Conservation (phyloP, 2,888 invertebrate genomes). For the Orthosia gracilis region DNA sequence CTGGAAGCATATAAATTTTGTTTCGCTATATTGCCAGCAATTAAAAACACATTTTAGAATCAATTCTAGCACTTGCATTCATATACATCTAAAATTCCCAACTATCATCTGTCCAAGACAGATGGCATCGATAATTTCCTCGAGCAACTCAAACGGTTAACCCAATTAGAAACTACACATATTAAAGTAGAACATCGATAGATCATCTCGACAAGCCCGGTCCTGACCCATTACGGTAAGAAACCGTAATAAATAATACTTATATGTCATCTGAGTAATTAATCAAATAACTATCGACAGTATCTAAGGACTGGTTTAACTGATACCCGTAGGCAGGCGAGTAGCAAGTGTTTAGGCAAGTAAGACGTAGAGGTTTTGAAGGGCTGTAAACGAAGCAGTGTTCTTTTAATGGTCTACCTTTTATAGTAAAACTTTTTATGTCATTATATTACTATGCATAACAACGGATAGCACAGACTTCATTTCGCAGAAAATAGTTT, state of each 20-base stretch:
- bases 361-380: background rate
- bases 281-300: conserved; percentile 58
- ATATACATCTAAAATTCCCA: background rate
- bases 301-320: conserved; percentile 8
- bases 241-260: conserved; percentile 60
- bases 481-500: no score
- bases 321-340: conserved; percentile 4
- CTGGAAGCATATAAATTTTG: no score
- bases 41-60: background rate
- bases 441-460: no score
- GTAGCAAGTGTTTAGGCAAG: conserved; percentile 1
- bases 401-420: no score
- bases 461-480: no score
- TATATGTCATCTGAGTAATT: conserved; percentile 60
- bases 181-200: conserved; percentile 59
- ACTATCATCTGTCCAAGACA: conserved; percentile 27
- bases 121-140: conserved; percentile 36
- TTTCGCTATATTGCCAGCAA: background rate
- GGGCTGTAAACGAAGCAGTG: background rate
- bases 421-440: no score
- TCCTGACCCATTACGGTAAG: conserved; percentile 22
- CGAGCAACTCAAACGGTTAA: conserved; percentile 32
- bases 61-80: background rate
- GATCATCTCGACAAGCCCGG: conserved; percentile 44
- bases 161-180: conserved; percentile 43